Evolutionary conservation across 2,797 vertebrate genomes (phyloP).

Genomic region (Gymnoscopelus braueri): DNA sequence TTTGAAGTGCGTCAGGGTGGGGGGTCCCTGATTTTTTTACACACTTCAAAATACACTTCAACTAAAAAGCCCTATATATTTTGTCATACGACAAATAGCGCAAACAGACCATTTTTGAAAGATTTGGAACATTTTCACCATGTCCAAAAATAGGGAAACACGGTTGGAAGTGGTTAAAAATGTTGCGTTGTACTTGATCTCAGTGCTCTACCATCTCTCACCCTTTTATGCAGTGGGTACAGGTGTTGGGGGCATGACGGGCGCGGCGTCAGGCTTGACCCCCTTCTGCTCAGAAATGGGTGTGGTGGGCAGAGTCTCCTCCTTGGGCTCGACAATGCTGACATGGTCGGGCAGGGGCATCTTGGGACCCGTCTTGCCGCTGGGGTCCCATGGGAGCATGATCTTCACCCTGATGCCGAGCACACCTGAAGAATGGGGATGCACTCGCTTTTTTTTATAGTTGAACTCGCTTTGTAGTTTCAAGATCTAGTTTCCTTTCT

Average conservation of each 20-base stretch:
- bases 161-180: no score
- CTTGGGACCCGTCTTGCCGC: conserved; percentile 98
- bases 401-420: conserved; percentile 99
- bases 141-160: no score
- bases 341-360: conserved; percentile 98
- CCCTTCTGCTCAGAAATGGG: conserved; percentile 98
- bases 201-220: conserved; percentile 44
- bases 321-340: conserved; percentile 98
- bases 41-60: no score
- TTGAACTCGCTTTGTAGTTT: no score
- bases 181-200: not conserved
- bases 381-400: conserved; percentile 99
- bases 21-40: no score
- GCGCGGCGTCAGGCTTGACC: conserved; percentile 92
- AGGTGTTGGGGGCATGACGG: conserved; percentile 92
- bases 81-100: no score
- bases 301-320: conserved; percentile 93
- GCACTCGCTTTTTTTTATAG: not conserved
- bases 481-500: no score
- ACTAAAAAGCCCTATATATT: no score
- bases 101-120: no score
- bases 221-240: conserved; percentile 82
- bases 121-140: no score
- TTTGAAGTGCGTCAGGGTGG: no score
- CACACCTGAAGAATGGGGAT: conserved; percentile 80